These are phyloP conservation scores for Sebastiscus tertius DNA, from an alignment of 2,797 vertebrate species.

Conservation along the genomic window DNA sequence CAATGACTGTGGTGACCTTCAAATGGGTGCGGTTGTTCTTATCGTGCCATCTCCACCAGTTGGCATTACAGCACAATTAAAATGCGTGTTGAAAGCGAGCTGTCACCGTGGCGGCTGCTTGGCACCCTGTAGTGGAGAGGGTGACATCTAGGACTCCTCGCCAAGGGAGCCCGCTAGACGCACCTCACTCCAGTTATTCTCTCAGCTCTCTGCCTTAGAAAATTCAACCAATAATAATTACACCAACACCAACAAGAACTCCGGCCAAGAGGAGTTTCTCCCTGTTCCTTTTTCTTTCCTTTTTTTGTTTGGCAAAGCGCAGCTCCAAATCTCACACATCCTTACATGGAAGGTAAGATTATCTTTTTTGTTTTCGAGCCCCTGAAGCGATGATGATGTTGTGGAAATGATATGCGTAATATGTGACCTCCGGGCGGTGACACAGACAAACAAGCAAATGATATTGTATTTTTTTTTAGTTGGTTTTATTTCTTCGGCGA, in stretches of 20 bases:
- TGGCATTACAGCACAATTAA: conserved; percentile 77
- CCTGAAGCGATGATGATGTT: background rate
- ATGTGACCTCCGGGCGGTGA: conserved; percentile 8
- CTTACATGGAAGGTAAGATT: conserved; percentile 63
- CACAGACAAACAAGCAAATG: background rate
- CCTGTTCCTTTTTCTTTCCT: background rate
- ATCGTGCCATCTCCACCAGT: conserved; percentile 66
- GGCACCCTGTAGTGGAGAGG: conserved; percentile 71
- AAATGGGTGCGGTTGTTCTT: conserved; percentile 69
- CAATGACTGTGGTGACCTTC: conserved; percentile 66
- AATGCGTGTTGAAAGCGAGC: conserved; percentile 71
- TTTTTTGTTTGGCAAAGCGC: conserved; percentile 6
- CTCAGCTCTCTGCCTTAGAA: conserved; percentile 42
- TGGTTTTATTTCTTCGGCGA: background rate
- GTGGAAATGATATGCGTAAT: background rate
- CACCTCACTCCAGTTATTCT: conserved; percentile 48
- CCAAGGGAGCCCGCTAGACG: conserved; percentile 61
- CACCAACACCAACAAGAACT: conserved; percentile 39
- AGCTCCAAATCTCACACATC: background rate
- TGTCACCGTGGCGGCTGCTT: conserved; percentile 69
- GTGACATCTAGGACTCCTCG: conserved; percentile 74
- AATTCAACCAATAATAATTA: conserved; percentile 55
- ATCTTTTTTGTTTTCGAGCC: background rate
- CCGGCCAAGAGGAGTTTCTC: conserved; percentile 5
- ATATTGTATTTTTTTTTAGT: background rate